These are phyloP conservation scores for Onychomys leucogaster DNA, from an alignment of 2,797 vertebrate species.

Conservation along the genomic window DNA sequence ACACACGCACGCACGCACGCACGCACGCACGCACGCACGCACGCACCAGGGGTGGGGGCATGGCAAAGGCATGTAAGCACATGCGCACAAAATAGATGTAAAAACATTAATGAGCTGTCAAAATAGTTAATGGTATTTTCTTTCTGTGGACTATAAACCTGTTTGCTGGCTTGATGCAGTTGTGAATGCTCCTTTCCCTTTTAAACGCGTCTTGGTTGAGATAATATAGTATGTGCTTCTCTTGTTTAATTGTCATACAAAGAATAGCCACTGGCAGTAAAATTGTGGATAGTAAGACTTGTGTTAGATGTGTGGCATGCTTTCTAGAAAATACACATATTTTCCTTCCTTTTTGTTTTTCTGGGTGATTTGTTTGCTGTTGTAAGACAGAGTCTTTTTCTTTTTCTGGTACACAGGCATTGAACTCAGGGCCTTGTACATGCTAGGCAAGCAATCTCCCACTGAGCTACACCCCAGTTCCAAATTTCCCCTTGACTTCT, in stretches of 20 bases:
- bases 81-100: background rate
- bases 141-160: background rate
- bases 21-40: background rate
- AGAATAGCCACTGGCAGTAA: conserved; percentile 47
- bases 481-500: background rate
- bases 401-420: no score
- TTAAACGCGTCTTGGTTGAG: conserved; percentile 20
- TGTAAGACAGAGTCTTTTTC: background rate
- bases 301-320: background rate
- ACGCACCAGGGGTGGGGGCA: background rate
- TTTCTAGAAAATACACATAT: background rate
- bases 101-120: background rate
- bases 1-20: background rate
- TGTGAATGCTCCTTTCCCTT: background rate
- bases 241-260: conserved; percentile 31
- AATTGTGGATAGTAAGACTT: conserved; percentile 47
- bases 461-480: no score
- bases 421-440: background rate
- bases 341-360: background rate
- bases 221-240: background rate
- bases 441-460: background rate
- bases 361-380: background rate
- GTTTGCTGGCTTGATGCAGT: background rate
- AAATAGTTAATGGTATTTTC: conserved; percentile 39
- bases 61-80: background rate